Conservation (phyloP, 2,113 vertebrate species). For the Xenotilapia leptura region DNA sequence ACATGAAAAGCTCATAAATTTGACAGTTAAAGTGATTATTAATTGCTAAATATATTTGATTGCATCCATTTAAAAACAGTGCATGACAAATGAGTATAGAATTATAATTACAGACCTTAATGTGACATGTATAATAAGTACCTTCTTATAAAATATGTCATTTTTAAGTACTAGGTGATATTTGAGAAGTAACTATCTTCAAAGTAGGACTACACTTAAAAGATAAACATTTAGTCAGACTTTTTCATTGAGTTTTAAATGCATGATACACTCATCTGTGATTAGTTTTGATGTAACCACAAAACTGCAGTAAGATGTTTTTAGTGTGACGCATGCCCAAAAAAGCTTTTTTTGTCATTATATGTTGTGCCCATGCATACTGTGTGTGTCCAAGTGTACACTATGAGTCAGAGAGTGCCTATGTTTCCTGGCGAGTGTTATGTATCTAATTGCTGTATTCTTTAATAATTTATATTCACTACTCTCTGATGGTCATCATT, state of each 20-base stretch:
- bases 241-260: neutral
- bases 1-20: neutral
- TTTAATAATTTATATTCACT: constrained; percentile 59
- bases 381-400: neutral
- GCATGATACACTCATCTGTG: neutral
- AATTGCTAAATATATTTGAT: neutral
- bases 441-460: constrained; percentile 57
- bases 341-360: neutral
- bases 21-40: neutral
- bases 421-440: constrained; percentile 39
- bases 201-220: constrained; percentile 6
- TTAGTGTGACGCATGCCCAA: neutral
- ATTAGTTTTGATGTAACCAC: constrained; percentile 1
- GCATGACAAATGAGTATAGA: neutral
- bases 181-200: neutral
- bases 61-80: neutral
- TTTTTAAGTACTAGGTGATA: neutral
- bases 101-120: neutral
- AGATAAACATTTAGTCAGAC: neutral
- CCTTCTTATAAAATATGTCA: neutral
- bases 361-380: neutral
- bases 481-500: constrained; percentile 54
- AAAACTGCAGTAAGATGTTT: neutral
- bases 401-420: neutral
- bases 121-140: neutral